Conservation (phyloP, 2,888 invertebrate species). For the Perizoma flavofasciatum region DNA sequence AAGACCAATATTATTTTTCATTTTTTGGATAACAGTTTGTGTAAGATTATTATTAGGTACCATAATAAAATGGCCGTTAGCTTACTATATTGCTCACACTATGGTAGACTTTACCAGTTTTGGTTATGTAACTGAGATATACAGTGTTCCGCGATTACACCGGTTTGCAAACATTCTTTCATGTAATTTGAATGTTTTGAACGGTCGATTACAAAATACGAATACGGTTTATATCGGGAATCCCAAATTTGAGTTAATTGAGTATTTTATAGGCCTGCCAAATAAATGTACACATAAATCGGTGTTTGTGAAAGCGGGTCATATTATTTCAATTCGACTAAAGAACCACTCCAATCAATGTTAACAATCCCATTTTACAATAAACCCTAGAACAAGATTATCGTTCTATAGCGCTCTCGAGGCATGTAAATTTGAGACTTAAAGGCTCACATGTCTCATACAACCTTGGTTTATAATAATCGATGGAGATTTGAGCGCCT, state of each 20-base stretch:
- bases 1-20: too few relatives aligned
- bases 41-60: too few relatives aligned
- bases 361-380: too few relatives aligned
- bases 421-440: too few relatives aligned
- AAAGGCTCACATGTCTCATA: too few relatives aligned
- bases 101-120: constrained; percentile 25
- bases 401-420: too few relatives aligned
- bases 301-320: constrained; percentile 10
- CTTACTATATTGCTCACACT: constrained; percentile 12
- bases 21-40: too few relatives aligned
- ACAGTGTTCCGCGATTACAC: constrained; percentile 38
- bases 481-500: too few relatives aligned
- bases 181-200: constrained; percentile 34
- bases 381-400: too few relatives aligned
- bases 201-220: constrained; percentile 25
- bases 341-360: too few relatives aligned
- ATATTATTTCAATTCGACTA: neutral
- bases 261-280: constrained; percentile 1
- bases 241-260: constrained; percentile 13
- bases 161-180: constrained; percentile 38
- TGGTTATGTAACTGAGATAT: constrained; percentile 30
- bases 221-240: constrained; percentile 16
- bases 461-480: too few relatives aligned
- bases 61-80: too few relatives aligned
- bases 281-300: neutral